Evolutionary conservation across 2,797 vertebrate genomes (phyloP), one percentile per base, ranked within the genome.

Genomic region (Triplophysa yarkandensis): DNA sequence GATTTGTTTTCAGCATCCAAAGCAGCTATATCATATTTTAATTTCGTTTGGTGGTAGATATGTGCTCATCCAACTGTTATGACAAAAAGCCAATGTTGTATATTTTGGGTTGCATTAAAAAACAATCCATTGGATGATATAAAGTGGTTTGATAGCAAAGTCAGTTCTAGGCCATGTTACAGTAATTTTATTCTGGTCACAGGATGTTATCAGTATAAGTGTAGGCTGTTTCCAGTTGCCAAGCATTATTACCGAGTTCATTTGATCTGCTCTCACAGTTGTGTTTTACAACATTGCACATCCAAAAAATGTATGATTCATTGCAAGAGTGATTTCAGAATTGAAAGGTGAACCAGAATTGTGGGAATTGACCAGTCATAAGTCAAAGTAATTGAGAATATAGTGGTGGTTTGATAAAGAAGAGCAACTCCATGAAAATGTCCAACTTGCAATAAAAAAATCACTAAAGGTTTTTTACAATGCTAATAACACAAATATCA

Each of bases 221-320:
- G 4, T 64, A 14, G 11, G 34, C 48, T 73, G 48, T 65, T 73
- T 73, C 30, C 25, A 9, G 25, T 73, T 63, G 69, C 69, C 6
- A 41, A n/a, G 46, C 58, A 39, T 61, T 46, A 41, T 62, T 71
- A 62, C 39, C 62, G 44, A 63, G 52, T 64, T 63, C 17, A 39
- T 27, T 2, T 54, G 23, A 52, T 52, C 10, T 25, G 19, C n/a
- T 10, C 21, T 52, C 48, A 52, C 48, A 25, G 21, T 19, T 23
- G 19, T 52, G 10, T 52, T 52, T 23, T 52, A 13, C 48, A 23
- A 52, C 48, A 25, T n/a, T n/a, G n/a, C n/a, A n/a, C n/a, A n/a
- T n/a, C n/a, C n/a, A n/a, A n/a, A n/a, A n/a, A n/a, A n/a, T n/a
- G n/a, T n/a, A n/a, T n/a, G n/a, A n/a, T n/a, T n/a, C n/a, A 25